Conservation (phyloP, 2,797 vertebrate species). For the Phalanger gymnotis region DNA sequence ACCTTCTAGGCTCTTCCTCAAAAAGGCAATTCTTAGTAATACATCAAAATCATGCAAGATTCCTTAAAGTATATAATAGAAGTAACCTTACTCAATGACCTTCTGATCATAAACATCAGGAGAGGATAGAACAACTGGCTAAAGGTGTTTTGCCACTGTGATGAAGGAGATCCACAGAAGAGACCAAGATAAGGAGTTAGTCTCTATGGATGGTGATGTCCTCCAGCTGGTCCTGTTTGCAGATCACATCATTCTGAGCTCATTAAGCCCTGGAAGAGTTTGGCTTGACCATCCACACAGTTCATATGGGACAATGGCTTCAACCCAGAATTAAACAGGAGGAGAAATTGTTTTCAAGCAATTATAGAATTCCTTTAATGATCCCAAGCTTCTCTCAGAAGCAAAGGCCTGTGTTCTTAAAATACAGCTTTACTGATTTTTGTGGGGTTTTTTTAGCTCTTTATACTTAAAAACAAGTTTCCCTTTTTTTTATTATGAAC, state of each 20-base stretch:
- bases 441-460: neutral
- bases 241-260: neutral
- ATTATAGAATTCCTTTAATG: neutral
- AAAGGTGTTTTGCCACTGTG: neutral
- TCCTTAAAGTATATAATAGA: neutral
- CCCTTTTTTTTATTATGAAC: neutral
- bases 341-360: neutral
- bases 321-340: neutral
- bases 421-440: neutral
- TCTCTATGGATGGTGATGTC: neutral
- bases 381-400: neutral
- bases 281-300: neutral
- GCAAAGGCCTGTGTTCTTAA: neutral
- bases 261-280: neutral
- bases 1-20: neutral
- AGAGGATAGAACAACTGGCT: neutral
- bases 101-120: neutral
- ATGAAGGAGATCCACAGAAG: neutral
- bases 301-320: neutral
- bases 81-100: neutral
- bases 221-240: neutral
- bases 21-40: neutral
- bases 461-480: neutral
- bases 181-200: neutral
- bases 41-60: neutral